Evolutionary conservation across 1,140 invertebrate genomes (phyloP).

Genomic region (Lucilia sericata): DNA sequence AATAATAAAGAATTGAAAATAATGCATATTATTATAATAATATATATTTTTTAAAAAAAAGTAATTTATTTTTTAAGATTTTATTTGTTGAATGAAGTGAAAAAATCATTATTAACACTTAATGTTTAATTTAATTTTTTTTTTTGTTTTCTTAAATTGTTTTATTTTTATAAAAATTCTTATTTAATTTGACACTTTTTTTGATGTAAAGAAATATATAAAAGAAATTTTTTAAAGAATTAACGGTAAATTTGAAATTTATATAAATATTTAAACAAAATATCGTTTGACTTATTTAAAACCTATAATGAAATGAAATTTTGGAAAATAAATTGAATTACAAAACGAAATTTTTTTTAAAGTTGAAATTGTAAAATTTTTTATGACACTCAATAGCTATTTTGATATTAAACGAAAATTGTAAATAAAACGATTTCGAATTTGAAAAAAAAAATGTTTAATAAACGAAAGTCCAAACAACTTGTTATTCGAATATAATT

Average conservation of each 20-base stretch:
- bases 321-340: too few relatives aligned
- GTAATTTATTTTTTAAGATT: constrained; percentile 39
- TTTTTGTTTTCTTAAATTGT: constrained; percentile 1
- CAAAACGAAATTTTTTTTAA: too few relatives aligned
- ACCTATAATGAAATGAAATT: too few relatives aligned
- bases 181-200: background rate
- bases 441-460: background rate
- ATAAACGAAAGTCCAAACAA: too few relatives aligned
- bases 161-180: background rate
- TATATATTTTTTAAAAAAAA: constrained; percentile 27
- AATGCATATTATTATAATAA: background rate
- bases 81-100: constrained; percentile 3
- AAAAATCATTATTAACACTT: background rate
- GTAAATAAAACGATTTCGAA: background rate
- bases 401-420: too few relatives aligned
- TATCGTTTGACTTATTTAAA: too few relatives aligned
- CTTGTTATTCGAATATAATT: too few relatives aligned
- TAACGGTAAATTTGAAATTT: background rate
- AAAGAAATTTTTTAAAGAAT: background rate
- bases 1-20: background rate
- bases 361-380: too few relatives aligned
- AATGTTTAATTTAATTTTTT: background rate
- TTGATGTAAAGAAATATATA: background rate
- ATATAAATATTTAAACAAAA: too few relatives aligned
- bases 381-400: too few relatives aligned